A percentile compares a stretch with the other conserved stretches of the same genome.
Evolutionary conservation across 1,140 invertebrate genomes (phyloP).

Genomic region (Drosophila athabasca): DNA sequence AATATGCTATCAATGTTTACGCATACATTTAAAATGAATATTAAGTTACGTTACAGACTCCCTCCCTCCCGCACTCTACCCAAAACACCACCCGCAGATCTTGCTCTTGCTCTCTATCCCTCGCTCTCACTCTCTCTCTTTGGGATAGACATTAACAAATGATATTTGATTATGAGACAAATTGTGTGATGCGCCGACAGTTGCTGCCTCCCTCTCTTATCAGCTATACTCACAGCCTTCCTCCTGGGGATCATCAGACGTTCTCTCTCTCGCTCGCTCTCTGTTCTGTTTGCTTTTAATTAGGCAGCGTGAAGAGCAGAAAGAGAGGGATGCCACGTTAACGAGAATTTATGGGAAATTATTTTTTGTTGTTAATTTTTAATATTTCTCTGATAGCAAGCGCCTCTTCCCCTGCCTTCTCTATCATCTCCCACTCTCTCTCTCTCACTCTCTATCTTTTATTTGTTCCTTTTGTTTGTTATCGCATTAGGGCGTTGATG

Average conservation of each 20-base stretch:
- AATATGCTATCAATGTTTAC: conserved; percentile 81
- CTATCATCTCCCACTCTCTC: conserved; percentile 8
- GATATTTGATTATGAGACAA: conserved; percentile 82
- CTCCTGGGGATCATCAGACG: conserved; percentile 44
- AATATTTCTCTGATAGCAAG: conserved; percentile 65
- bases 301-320: conserved; percentile 71
- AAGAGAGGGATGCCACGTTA: conserved; percentile 45
- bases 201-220: conserved; percentile 1
- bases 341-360: conserved; percentile 82
- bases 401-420: conserved; percentile 6
- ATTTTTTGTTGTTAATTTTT: conserved; percentile 81
- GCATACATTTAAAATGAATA: conserved; percentile 75
- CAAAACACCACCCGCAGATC: conserved; percentile 48
- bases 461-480: conserved; percentile 65
- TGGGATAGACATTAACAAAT: conserved; percentile 74
- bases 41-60: conserved; percentile 56
- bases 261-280: conserved; percentile 12
- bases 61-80: neutral
- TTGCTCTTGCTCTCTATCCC: conserved; percentile 20
- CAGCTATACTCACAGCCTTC: conserved; percentile 33
- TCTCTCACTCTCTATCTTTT: conserved; percentile 19
- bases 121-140: conserved; percentile 24
- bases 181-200: conserved; percentile 70
- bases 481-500: conserved; percentile 53
- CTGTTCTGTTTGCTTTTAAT: conserved; percentile 72